Evolutionary conservation across 2,797 vertebrate genomes (phyloP).

Genomic region (Dendrocincla fuliginosa): DNA sequence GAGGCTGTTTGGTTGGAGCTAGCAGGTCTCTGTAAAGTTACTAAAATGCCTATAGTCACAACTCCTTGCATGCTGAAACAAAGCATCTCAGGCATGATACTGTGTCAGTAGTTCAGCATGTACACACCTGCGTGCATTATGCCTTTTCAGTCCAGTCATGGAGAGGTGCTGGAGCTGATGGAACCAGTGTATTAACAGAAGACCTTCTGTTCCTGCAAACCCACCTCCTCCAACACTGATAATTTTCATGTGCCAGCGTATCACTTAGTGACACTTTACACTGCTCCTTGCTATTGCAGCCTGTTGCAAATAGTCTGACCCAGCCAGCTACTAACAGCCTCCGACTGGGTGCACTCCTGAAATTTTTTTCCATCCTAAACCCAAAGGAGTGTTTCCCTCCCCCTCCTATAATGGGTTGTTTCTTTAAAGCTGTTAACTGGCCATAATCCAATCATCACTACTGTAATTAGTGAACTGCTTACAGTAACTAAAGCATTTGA

Average conservation of each 20-base stretch:
- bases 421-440: conserved; percentile 46
- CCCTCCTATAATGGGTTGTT: background rate
- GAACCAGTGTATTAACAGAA: background rate
- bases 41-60: background rate
- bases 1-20: background rate
- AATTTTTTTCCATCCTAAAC: background rate
- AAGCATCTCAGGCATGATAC: background rate
- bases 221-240: background rate
- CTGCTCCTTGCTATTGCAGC: background rate
- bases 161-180: background rate
- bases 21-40: background rate
- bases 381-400: background rate
- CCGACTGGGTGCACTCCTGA: background rate
- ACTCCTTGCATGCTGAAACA: background rate
- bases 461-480: conserved; percentile 60
- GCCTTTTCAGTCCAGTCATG: background rate
- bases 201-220: background rate
- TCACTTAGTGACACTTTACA: background rate
- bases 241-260: background rate
- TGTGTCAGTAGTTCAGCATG: background rate
- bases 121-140: background rate
- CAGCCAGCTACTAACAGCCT: background rate
- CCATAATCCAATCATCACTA: conserved; percentile 52
- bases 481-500: conserved; percentile 42
- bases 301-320: background rate